A percentile compares a stretch with the other conserved stretches of the same genome.
Evolutionary conservation across 2,797 vertebrate genomes (phyloP).

Genomic region (Hephaestus fuliginosus): DNA sequence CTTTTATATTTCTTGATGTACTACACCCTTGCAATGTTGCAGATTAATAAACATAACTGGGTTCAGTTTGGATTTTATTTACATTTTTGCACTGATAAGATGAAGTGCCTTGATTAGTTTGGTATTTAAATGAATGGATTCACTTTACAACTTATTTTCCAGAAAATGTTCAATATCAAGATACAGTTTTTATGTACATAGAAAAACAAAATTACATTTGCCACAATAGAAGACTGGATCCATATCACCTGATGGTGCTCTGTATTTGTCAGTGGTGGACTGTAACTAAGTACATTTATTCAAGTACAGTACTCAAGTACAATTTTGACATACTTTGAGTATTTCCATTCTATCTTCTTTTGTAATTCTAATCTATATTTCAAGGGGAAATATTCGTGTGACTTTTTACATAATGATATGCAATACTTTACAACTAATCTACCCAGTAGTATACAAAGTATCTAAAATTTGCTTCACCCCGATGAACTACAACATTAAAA

Average conservation of each 20-base stretch:
- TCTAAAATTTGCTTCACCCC: too few relatives aligned
- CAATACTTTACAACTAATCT: too few relatives aligned
- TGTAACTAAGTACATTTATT: too few relatives aligned
- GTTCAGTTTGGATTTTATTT: not conserved
- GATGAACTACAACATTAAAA: too few relatives aligned
- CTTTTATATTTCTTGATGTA: constrained; percentile 15
- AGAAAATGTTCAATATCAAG: not conserved
- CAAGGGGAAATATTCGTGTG: too few relatives aligned
- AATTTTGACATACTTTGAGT: too few relatives aligned
- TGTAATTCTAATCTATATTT: too few relatives aligned
- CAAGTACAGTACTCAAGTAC: too few relatives aligned
- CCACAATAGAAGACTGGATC: not conserved
- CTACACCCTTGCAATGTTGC: not conserved
- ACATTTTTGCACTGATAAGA: not conserved
- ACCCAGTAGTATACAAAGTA: too few relatives aligned
- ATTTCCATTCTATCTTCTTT: too few relatives aligned
- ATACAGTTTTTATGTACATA: not conserved
- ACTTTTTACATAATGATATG: too few relatives aligned
- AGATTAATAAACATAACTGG: constrained; percentile 11
- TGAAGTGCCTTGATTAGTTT: not conserved
- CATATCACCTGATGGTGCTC: not conserved
- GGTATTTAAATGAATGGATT: not conserved
- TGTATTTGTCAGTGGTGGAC: not conserved
- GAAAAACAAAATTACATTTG: not conserved
- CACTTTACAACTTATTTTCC: not conserved